A percentile compares a stretch with the other conserved stretches of the same genome.
phyloP scores from a whole-genome alignment of 2,113 vertebrate species.

The Labrus mixtus region DNA sequence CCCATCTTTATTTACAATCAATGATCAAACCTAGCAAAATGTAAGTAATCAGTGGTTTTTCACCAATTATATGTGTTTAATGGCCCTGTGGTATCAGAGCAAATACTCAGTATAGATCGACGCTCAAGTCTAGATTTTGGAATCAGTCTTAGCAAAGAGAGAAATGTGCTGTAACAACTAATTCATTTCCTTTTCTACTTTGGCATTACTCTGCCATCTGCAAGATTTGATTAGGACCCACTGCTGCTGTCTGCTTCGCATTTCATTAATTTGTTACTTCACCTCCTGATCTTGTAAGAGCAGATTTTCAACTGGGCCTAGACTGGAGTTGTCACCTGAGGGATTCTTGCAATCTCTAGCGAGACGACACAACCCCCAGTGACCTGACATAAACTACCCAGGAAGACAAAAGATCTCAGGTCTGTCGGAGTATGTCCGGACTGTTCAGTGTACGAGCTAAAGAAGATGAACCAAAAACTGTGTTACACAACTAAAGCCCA shows the following conservation, averaged over 20 bases:
- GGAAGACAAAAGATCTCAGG: constrained; percentile 7
- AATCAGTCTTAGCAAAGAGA: too few relatives aligned
- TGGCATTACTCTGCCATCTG: background rate
- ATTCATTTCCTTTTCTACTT: background rate
- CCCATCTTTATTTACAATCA: too few relatives aligned
- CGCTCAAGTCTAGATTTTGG: too few relatives aligned
- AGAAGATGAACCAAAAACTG: background rate
- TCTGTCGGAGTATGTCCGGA: background rate
- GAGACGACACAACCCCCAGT: constrained; percentile 24
- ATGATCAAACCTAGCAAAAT: too few relatives aligned
- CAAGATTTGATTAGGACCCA: constrained; percentile 5
- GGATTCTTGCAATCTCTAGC: constrained; percentile 14
- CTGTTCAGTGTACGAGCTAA: background rate
- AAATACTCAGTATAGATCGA: too few relatives aligned
- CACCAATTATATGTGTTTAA: too few relatives aligned
- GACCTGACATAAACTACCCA: constrained; percentile 3
- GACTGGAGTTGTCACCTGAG: constrained; percentile 5
- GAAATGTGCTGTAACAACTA: too few relatives aligned
- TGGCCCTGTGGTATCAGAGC: too few relatives aligned
- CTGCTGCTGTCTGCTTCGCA: constrained; percentile 5
- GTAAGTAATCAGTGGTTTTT: too few relatives aligned
- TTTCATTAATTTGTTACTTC: constrained; percentile 47
- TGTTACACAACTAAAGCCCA: background rate
- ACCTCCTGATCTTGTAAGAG: constrained; percentile 30
- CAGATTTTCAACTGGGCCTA: constrained; percentile 25